These are phyloP conservation scores for Sinocyclocheilus grahami DNA, from an alignment of 2,113 vertebrate species.

Conservation along the genomic window DNA sequence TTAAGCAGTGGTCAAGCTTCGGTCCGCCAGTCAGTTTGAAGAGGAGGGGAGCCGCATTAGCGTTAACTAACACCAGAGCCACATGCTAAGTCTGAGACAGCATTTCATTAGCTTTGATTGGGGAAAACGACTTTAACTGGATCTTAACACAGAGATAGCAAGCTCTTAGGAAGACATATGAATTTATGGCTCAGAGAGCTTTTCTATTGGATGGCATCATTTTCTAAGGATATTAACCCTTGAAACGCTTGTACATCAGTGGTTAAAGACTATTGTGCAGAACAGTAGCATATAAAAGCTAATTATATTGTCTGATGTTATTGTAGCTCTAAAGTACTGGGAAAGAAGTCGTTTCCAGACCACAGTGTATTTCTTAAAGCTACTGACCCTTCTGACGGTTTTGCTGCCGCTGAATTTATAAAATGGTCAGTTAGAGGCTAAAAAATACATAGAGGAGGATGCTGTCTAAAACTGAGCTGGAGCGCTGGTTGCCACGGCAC, in stretches of 20 bases:
- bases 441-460: conserved; percentile 46
- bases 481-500: conserved; percentile 86
- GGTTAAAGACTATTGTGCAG: background rate
- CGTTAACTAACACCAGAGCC: conserved; percentile 87
- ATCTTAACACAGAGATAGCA: background rate
- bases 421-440: conserved; percentile 38
- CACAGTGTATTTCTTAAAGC: background rate
- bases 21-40: conserved; percentile 74
- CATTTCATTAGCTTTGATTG: conserved; percentile 58
- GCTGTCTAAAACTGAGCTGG: conserved; percentile 82
- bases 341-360: background rate
- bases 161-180: background rate
- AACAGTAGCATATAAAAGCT: background rate
- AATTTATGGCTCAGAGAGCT: no score
- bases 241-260: background rate
- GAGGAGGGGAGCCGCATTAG: conserved; percentile 84
- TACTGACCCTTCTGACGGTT: background rate
- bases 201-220: no score
- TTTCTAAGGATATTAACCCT: background rate
- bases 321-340: background rate
- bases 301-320: background rate
- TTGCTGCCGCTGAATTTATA: background rate
- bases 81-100: conserved; percentile 82
- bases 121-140: background rate
- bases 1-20: conserved; percentile 78